These are phyloP conservation scores for Macropodus opercularis DNA, from an alignment of 2,797 vertebrate genomes.

Conservation along the genomic window DNA sequence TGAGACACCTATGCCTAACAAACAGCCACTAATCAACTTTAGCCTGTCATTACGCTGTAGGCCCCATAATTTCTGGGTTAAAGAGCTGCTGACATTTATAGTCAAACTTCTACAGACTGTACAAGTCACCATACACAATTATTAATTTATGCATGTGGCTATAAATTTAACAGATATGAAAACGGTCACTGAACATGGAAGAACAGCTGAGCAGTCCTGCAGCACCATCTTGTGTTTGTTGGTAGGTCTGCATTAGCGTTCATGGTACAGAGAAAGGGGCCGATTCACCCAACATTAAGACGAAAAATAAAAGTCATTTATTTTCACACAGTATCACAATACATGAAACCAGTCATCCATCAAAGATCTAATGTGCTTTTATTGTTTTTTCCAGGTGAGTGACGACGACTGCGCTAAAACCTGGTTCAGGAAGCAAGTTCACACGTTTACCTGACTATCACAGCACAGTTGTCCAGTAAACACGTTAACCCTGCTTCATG, in stretches of 20 bases:
- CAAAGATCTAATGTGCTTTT: slow-evolving; percentile 70
- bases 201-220: slow-evolving; percentile 17
- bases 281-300: neutral
- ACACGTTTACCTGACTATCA: slow-evolving; percentile 7
- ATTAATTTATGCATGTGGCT: slow-evolving; percentile 17
- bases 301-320: slow-evolving; percentile 59
- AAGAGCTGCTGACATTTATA: slow-evolving; percentile 28
- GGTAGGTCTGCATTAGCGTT: neutral
- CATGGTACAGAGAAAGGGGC: too few relatives aligned
- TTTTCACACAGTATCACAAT: slow-evolving; percentile 73
- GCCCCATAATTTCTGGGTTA: slow-evolving; percentile 5
- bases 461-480: slow-evolving; percentile 14
- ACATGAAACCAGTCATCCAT: slow-evolving; percentile 68
- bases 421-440: slow-evolving; percentile 12
- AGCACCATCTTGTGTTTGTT: slow-evolving; percentile 62
- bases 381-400: slow-evolving; percentile 67
- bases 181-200: slow-evolving; percentile 7
- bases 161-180: slow-evolving; percentile 28
- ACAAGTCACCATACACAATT: slow-evolving; percentile 13
- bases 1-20: slow-evolving; percentile 8
- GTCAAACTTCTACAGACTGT: slow-evolving; percentile 5
- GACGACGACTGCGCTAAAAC: slow-evolving; percentile 44
- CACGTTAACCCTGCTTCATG: slow-evolving; percentile 7
- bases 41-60: slow-evolving; percentile 1
- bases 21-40: slow-evolving; percentile 22